Percentiles rank a stretch among this genome's conserved stretches.
phyloP scores from a whole-genome alignment of 2,113 vertebrate species.

The Delphinapterus leucas region DNA sequence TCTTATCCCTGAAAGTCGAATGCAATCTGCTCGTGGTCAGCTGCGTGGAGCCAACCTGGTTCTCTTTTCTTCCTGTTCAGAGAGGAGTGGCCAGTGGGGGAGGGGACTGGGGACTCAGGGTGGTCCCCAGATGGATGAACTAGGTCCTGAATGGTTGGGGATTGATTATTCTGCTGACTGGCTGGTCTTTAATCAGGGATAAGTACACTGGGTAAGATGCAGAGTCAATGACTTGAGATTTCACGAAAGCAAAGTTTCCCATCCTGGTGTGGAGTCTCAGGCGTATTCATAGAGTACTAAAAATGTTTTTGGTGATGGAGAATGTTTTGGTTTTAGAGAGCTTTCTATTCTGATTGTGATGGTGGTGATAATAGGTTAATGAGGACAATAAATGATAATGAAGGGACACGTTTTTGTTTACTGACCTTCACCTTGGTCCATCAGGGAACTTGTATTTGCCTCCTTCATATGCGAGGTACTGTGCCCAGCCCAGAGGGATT shows the following conservation, averaged over 20 bases:
- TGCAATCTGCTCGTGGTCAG: not conserved
- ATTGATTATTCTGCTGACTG: not conserved
- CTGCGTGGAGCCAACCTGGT: not conserved
- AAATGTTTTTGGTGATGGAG: not conserved
- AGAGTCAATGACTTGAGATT: not conserved
- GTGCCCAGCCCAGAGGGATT: not conserved
- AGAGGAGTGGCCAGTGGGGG: not conserved
- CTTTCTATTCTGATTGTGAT: not conserved
- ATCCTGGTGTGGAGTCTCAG: not conserved
- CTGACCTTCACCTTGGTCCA: not conserved
- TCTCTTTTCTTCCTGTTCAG: not conserved
- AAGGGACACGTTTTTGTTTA: not conserved
- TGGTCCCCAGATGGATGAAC: not conserved
- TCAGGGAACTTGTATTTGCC: not conserved
- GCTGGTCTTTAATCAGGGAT: not conserved
- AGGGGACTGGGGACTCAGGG: not conserved
- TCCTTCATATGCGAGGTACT: fast-evolving
- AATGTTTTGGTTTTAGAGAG: not conserved
- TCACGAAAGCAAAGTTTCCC: not conserved
- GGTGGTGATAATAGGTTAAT: not conserved
- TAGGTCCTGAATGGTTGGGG: not conserved
- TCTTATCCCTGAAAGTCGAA: not conserved
- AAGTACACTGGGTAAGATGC: not conserved
- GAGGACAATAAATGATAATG: not conserved
- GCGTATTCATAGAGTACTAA: not conserved